Conservation (phyloP, 1,140 invertebrate genomes). For the Lucilia sericata region DNA sequence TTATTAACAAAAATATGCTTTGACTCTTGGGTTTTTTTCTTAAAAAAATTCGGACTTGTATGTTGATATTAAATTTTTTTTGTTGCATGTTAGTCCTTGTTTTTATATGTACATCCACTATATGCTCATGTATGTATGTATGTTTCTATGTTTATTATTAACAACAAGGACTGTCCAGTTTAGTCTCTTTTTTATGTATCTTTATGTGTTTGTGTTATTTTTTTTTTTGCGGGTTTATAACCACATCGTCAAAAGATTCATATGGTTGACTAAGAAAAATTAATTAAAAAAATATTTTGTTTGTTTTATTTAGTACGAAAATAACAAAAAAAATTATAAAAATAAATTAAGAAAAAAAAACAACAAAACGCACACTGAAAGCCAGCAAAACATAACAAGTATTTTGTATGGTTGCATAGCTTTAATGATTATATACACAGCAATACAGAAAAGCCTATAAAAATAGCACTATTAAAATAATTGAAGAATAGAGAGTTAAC, state of each 20-base stretch:
- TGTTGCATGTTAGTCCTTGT: too few relatives aligned
- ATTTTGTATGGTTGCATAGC: conserved; percentile 16
- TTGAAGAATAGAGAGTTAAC: too few relatives aligned
- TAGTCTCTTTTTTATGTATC: not conserved
- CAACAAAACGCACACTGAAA: not conserved
- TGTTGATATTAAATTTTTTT: not conserved
- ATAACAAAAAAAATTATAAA: not conserved
- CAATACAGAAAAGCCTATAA: too few relatives aligned
- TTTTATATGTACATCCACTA: too few relatives aligned
- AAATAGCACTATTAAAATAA: too few relatives aligned
- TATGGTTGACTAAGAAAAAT: conserved; percentile 8
- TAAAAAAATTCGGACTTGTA: not conserved
- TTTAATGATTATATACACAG: conserved; percentile 11
- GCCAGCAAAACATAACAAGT: not conserved
- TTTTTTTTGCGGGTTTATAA: conserved; percentile 5
- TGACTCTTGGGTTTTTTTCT: not conserved
- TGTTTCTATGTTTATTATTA: not conserved
- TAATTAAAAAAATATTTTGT: conserved; percentile 8
- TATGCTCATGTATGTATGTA: not conserved
- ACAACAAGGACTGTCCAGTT: not conserved
- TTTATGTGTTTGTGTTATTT: not conserved
- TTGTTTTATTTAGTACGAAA: too few relatives aligned
- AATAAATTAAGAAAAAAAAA: not conserved
- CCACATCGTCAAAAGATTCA: conserved; percentile 19
- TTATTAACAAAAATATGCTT: not conserved